Conservation (phyloP, 1,140 invertebrate species). For the Eciton burchellii region DNA sequence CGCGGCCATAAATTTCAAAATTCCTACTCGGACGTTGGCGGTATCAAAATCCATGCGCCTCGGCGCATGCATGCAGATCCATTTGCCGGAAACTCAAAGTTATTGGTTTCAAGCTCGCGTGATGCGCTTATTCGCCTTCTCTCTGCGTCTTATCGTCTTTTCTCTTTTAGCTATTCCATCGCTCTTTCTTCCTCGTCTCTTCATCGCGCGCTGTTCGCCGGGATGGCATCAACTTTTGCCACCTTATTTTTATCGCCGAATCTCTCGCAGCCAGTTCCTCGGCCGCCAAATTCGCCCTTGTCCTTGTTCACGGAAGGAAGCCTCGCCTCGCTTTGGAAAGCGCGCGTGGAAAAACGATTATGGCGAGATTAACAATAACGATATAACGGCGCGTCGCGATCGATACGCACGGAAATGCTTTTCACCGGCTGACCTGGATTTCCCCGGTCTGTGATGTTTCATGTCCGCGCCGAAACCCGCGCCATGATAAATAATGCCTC, state of each 20-base stretch:
- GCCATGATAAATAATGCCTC: constrained; percentile 38
- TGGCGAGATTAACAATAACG: constrained; percentile 62
- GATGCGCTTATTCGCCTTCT: constrained; percentile 39
- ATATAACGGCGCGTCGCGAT: constrained; percentile 51
- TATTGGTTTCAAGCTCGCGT: constrained; percentile 62
- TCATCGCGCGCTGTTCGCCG: constrained; percentile 32
- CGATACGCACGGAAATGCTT: constrained; percentile 58
- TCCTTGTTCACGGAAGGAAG: constrained; percentile 40
- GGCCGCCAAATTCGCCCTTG: constrained; percentile 38
- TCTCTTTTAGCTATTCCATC: constrained; percentile 47
- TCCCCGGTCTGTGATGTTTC: constrained; percentile 44
- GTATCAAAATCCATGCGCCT: neutral
- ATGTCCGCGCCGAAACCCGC: constrained; percentile 31
- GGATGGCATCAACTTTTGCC: constrained; percentile 59
- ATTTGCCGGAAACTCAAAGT: constrained; percentile 33
- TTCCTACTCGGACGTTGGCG: constrained; percentile 40
- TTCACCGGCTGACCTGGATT: constrained; percentile 58
- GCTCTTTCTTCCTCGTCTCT: constrained; percentile 38
- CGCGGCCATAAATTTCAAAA: constrained; percentile 69
- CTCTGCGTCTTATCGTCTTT: constrained; percentile 18
- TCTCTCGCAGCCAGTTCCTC: constrained; percentile 45
- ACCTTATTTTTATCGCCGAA: constrained; percentile 33
- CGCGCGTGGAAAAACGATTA: constrained; percentile 57
- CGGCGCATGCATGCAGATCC: constrained; percentile 15
- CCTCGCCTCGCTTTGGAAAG: constrained; percentile 40